Evolutionary conservation across 2,113 vertebrate species (phyloP).

Genomic region (Chloropsis cyanopogon): DNA sequence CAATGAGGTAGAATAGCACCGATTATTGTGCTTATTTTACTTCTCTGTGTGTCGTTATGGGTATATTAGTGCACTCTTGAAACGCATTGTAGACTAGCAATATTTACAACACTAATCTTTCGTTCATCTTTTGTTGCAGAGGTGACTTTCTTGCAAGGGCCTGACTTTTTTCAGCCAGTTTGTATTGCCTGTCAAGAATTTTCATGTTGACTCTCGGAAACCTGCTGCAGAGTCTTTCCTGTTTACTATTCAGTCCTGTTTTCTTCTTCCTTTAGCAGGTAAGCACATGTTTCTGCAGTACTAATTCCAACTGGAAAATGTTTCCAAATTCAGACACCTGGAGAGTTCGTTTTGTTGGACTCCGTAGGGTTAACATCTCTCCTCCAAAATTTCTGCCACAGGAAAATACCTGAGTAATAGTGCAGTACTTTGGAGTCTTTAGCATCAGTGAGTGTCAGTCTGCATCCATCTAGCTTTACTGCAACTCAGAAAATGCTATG

Average conservation of each 20-base stretch:
- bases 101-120: not conserved
- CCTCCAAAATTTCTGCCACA: not conserved
- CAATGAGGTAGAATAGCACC: not conserved
- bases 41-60: not conserved
- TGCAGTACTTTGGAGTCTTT: not conserved
- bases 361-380: not conserved
- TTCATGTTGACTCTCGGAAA: not conserved
- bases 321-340: not conserved
- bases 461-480: not conserved
- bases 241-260: not conserved
- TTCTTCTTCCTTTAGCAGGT: conserved; percentile 47
- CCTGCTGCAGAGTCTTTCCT: not conserved
- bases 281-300: not conserved
- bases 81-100: not conserved
- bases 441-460: not conserved
- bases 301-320: not conserved
- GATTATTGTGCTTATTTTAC: not conserved
- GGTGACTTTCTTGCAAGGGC: not conserved
- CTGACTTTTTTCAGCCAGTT: not conserved
- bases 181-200: not conserved
- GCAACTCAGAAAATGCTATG: not conserved
- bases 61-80: not conserved
- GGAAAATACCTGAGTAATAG: not conserved
- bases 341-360: not conserved
- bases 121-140: conserved; percentile 39